Evolutionary conservation across 2,113 vertebrate species (phyloP).

Genomic region (Lipophrys pholis): DNA sequence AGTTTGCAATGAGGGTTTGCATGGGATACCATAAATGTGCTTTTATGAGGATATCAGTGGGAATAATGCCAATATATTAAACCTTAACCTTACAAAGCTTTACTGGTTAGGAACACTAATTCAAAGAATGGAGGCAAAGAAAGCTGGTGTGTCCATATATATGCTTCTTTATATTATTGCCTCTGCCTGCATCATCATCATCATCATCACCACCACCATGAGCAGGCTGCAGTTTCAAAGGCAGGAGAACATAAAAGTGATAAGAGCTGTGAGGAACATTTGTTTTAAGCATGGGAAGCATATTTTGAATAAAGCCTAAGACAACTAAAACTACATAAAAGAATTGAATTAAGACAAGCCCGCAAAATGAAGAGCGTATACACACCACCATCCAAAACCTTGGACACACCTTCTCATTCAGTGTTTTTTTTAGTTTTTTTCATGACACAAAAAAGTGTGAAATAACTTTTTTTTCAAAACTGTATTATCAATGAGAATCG

Average conservation of each 20-base stretch:
- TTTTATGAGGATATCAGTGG: slow-evolving; percentile 65
- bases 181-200: slow-evolving; percentile 6
- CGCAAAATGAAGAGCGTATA: no score
- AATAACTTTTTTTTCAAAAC: no score
- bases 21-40: slow-evolving; percentile 75
- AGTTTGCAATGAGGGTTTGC: slow-evolving; percentile 76
- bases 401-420: no score
- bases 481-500: no score
- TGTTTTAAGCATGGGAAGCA: no score
- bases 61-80: slow-evolving; percentile 73
- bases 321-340: no score
- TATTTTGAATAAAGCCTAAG: no score
- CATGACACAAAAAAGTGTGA: no score
- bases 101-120: slow-evolving; percentile 11
- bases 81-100: slow-evolving; percentile 48
- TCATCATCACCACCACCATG: neutral
- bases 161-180: neutral
- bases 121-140: slow-evolving; percentile 30
- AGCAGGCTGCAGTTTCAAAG: slow-evolving; percentile 14
- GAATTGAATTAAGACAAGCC: no score
- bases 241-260: slow-evolving; percentile 1
- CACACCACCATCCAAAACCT: no score
- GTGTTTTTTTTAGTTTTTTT: no score
- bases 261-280: neutral
- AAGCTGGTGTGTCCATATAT: neutral